phyloP scores from a whole-genome alignment of 2,113 vertebrate genomes.

The Hyperopisus bebe region DNA sequence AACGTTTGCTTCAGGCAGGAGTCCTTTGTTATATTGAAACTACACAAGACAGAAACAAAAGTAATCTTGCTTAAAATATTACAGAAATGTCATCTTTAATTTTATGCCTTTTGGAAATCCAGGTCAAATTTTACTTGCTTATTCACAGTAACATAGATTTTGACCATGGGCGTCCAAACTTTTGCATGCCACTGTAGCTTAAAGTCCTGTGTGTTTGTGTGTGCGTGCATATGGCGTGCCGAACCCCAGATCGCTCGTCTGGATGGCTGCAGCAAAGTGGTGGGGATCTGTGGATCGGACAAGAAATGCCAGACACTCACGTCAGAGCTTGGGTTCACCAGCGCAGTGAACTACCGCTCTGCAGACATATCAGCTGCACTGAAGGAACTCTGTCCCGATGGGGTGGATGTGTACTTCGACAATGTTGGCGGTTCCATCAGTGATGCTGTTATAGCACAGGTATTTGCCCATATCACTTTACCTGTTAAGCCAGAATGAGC shows the following conservation, averaged over 20 bases:
- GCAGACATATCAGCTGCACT: slow-evolving; percentile 64
- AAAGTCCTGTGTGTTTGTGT: neutral
- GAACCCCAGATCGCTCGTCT: slow-evolving; percentile 70
- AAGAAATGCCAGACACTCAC: slow-evolving; percentile 78
- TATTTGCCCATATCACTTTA: slow-evolving; percentile 22
- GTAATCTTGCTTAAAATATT: neutral
- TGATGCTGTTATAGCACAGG: slow-evolving; percentile 72
- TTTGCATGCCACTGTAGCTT: neutral
- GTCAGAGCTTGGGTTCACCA: slow-evolving; percentile 77
- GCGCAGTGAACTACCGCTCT: slow-evolving; percentile 79
- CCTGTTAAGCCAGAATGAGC: neutral
- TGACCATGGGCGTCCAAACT: neutral
- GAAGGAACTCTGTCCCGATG: slow-evolving; percentile 67
- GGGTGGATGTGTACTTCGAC: slow-evolving; percentile 91
- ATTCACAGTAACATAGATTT: neutral
- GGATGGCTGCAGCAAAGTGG: slow-evolving; percentile 79
- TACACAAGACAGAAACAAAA: neutral
- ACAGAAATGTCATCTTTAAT: neutral
- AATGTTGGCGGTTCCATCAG: slow-evolving; percentile 90
- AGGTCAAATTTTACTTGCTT: neutral
- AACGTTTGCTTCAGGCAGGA: neutral
- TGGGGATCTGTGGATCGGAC: slow-evolving; percentile 86
- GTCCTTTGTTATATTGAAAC: neutral
- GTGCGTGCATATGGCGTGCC: neutral
- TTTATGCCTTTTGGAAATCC: neutral